Evolutionary conservation across 2,888 invertebrate species (phyloP).

Genomic region (Saturnia japonica): DNA sequence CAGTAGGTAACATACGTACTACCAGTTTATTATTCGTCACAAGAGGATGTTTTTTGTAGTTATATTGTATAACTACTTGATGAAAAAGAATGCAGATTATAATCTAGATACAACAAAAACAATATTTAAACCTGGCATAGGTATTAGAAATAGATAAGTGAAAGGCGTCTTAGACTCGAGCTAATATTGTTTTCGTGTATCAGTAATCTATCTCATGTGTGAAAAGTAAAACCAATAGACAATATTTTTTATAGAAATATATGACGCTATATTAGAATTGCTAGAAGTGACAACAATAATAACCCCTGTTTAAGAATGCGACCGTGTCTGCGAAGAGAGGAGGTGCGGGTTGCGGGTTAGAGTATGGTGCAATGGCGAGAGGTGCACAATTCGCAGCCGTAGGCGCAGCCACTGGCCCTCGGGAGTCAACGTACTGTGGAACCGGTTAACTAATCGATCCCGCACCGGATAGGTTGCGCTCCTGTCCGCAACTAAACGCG

Average conservation of each 20-base stretch:
- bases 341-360: conserved; percentile 17
- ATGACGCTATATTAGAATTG: conserved; percentile 4
- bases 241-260: neutral
- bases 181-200: neutral
- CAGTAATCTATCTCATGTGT: neutral
- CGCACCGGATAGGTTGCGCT: conserved; percentile 66
- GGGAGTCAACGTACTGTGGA: conserved; percentile 76
- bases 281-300: neutral
- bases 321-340: neutral
- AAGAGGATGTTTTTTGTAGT: neutral
- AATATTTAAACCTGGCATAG: neutral
- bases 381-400: conserved; percentile 63
- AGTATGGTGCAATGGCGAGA: conserved; percentile 42
- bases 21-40: conserved; percentile 28
- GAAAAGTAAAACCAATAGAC: neutral
- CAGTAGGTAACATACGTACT: conserved; percentile 52
- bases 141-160: conserved; percentile 9
- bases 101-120: neutral
- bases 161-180: conserved; percentile 5
- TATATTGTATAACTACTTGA: neutral
- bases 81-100: neutral
- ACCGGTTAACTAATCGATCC: conserved; percentile 81
- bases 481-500: conserved; percentile 74
- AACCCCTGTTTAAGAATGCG: conserved; percentile 6
- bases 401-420: conserved; percentile 61